Evolutionary conservation across 2,888 invertebrate genomes (phyloP).

Genomic region (Tipula helvola): DNA sequence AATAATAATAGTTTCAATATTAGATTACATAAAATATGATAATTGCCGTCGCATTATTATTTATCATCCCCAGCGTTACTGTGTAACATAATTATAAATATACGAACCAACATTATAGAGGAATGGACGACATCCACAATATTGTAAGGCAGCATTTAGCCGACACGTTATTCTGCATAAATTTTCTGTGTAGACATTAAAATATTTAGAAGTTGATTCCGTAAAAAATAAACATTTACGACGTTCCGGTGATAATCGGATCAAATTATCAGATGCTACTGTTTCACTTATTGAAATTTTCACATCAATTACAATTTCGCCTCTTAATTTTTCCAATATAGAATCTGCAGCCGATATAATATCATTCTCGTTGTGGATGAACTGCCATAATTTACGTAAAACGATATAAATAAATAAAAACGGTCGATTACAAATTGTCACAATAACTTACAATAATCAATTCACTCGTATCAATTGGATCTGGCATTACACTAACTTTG

Average conservation of each 20-base stretch:
- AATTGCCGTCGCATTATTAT: not conserved
- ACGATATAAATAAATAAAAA: not conserved
- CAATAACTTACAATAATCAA: not conserved
- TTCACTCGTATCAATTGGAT: not conserved
- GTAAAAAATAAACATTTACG: constrained; percentile 29
- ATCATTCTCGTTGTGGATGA: not conserved
- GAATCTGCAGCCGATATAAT: not conserved
- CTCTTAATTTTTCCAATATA: not conserved
- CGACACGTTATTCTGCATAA: constrained; percentile 30
- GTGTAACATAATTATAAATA: not conserved
- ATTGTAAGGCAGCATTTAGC: constrained; percentile 24
- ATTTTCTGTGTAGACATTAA: constrained; percentile 25
- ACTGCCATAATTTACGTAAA: not conserved
- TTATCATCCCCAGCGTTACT: not conserved
- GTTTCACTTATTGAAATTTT: not conserved
- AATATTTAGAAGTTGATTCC: constrained; percentile 27
- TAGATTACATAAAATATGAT: not conserved
- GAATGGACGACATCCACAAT: constrained; percentile 29
- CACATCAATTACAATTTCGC: not conserved
- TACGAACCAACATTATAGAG: constrained; percentile 25
- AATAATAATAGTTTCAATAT: not conserved
- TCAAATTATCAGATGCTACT: not conserved
- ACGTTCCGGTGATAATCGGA: constrained; percentile 24
- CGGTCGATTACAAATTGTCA: not conserved
- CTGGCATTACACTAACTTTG: not conserved